These are phyloP conservation scores for Papilio gigon DNA, from an alignment of 2,888 invertebrate species.

Conservation along the genomic window DNA sequence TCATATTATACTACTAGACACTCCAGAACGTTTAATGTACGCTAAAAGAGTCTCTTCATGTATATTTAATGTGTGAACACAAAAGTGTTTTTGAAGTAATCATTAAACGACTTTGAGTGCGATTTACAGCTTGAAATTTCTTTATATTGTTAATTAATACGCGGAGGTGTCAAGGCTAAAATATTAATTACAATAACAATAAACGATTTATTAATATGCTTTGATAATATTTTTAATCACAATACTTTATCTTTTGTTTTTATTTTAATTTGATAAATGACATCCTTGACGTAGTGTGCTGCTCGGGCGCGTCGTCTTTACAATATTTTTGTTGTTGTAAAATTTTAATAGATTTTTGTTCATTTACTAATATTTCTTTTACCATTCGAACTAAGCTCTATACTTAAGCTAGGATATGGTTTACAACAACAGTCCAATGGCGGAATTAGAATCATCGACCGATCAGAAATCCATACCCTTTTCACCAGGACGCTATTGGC, in stretches of 20 bases:
- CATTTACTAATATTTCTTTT: no score
- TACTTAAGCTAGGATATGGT: no score
- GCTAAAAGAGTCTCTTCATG: neutral
- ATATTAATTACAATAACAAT: neutral
- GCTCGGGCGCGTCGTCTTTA: neutral
- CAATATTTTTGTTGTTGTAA: neutral
- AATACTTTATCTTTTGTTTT: neutral
- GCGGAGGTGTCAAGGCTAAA: neutral
- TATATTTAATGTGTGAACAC: no score
- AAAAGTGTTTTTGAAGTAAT: no score
- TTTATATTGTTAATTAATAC: neutral
- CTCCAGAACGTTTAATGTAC: neutral
- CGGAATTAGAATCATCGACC: no score
- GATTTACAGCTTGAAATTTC: neutral
- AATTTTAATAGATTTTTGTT: no score
- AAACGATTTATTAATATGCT: neutral
- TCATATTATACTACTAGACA: no score
- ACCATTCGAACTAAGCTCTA: no score
- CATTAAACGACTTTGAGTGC: no score
- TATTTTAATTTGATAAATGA: neutral
- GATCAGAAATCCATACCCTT: no score
- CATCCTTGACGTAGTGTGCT: neutral
- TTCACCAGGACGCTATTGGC: no score
- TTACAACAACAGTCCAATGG: no score
- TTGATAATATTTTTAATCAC: neutral